A percentile compares a stretch with the other conserved stretches of the same genome.
Conservation (phyloP, 2,888 invertebrate genomes). For the Sacculina carcini region DNA sequence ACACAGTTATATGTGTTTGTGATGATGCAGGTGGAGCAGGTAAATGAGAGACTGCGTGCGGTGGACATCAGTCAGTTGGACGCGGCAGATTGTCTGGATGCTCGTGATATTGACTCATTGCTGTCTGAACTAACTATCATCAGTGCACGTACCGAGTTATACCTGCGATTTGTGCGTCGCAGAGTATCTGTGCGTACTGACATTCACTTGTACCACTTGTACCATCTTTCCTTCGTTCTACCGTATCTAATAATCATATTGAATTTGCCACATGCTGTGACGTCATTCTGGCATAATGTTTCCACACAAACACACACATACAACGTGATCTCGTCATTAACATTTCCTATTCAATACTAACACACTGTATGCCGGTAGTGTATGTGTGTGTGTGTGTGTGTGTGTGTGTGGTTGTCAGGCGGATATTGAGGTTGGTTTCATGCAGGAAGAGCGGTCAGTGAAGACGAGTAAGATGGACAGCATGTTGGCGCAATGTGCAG, state of each 20-base stretch:
- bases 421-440: slow-evolving; percentile 14
- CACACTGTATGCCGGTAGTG: no score
- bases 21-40: neutral
- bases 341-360: no score
- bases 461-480: slow-evolving; percentile 7
- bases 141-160: slow-evolving; percentile 69
- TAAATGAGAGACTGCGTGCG: neutral
- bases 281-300: neutral
- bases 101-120: slow-evolving; percentile 57
- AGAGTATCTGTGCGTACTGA: slow-evolving; percentile 35
- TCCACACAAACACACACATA: no score
- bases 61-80: neutral
- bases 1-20: no score
- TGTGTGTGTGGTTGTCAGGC: no score
- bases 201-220: no score
- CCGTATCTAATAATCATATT: no score
- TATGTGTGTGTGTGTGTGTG: no score
- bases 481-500: slow-evolving; percentile 20
- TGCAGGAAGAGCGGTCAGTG: slow-evolving; percentile 9
- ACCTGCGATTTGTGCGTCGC: slow-evolving; percentile 57
- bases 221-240: no score
- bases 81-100: slow-evolving; percentile 26
- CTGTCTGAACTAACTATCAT: slow-evolving; percentile 73
- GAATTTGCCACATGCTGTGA: no score
- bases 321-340: no score